Conservation (phyloP, 2,113 vertebrate genomes). For the Taxidea taxus region DNA sequence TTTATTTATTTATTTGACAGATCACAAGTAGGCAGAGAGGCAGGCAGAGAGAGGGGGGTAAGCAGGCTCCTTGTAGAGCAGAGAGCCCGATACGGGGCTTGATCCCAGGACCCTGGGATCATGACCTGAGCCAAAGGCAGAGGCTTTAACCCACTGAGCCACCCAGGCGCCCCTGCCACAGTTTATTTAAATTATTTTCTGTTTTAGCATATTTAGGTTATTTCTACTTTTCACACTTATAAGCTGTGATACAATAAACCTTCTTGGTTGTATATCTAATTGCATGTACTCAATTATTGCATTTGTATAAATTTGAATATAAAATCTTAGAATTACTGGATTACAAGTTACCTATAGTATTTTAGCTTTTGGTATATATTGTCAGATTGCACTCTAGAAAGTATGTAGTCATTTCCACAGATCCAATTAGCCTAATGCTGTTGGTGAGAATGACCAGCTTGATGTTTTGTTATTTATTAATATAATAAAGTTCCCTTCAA, state of each 20-base stretch:
- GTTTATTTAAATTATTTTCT: neutral
- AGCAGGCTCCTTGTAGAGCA: too few species aligned
- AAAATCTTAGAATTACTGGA: neutral
- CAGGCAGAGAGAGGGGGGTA: too few species aligned
- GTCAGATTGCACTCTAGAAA: neutral
- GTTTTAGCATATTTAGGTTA: neutral
- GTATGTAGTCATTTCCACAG: neutral
- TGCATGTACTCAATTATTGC: neutral
- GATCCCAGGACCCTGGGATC: too few species aligned
- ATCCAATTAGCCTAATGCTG: neutral
- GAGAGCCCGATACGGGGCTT: too few species aligned
- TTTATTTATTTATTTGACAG: too few species aligned
- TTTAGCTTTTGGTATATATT: neutral
- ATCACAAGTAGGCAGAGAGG: too few species aligned
- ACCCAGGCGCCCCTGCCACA: too few species aligned
- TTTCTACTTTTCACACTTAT: neutral
- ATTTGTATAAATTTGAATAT: neutral
- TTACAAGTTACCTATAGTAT: neutral
- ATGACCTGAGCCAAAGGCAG: too few species aligned
- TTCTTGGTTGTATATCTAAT: neutral
- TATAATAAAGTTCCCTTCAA: neutral
- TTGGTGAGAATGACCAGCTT: neutral
- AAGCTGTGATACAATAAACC: neutral
- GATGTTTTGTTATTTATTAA: neutral
- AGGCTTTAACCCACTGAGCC: too few species aligned